These are phyloP conservation scores for Nomada ferruginata DNA, from an alignment of 2,888 invertebrate species.

Conservation along the genomic window DNA sequence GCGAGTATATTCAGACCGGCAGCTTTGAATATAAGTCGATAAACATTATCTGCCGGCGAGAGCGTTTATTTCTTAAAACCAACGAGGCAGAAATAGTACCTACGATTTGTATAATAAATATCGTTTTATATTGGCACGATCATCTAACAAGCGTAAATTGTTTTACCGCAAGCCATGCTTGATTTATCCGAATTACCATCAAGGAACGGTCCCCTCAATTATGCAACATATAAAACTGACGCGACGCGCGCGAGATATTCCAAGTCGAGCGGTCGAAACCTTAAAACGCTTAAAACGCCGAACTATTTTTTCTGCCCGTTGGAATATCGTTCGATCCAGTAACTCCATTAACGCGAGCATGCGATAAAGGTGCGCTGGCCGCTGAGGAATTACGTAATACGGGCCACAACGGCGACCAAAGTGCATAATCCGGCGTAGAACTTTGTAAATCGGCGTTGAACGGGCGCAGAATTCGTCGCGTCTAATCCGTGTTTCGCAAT, in stretches of 20 bases:
- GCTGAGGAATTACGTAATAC: conserved; percentile 14
- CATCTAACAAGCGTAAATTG: too few relatives aligned
- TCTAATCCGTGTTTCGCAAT: too few relatives aligned
- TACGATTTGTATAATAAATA: too few relatives aligned
- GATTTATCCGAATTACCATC: too few relatives aligned
- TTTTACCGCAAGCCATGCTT: too few relatives aligned
- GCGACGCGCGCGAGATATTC: not conserved
- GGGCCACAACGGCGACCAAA: not conserved
- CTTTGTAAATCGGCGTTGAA: not conserved
- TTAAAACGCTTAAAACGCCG: conserved; percentile 1
- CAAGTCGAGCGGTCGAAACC: not conserved
- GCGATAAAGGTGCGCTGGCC: not conserved
- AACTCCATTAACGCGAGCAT: conserved; percentile 15
- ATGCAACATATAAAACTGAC: not conserved
- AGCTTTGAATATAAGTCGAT: too few relatives aligned
- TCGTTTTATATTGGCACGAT: too few relatives aligned
- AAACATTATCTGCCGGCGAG: too few relatives aligned
- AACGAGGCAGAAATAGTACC: too few relatives aligned
- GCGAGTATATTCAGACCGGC: too few relatives aligned
- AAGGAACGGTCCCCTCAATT: too few relatives aligned
- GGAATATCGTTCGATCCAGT: conserved; percentile 10
- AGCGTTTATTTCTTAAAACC: too few relatives aligned
- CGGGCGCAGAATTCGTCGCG: not conserved
- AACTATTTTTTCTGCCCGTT: conserved; percentile 18
- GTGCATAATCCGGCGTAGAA: not conserved